These are phyloP conservation scores for Sarotherodon lohbergeri DNA, from an alignment of 2,113 vertebrate genomes.

Conservation along the genomic window DNA sequence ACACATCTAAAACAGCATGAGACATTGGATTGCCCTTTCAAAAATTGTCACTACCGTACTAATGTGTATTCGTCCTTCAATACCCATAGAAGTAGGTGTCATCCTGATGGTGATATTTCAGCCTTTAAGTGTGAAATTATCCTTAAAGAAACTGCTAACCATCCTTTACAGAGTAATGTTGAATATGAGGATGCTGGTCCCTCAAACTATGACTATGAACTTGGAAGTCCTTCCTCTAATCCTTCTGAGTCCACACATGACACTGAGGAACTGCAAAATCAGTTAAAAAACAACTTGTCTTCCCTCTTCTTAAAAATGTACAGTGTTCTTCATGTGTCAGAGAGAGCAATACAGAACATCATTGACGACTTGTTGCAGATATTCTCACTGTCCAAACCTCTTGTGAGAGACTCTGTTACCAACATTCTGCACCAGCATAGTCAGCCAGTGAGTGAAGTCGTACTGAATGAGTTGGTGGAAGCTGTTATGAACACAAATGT, in stretches of 20 bases:
- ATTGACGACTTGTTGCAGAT: neutral
- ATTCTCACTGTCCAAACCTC: neutral
- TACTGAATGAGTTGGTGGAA: neutral
- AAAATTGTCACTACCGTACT: neutral
- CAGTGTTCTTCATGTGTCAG: conserved; percentile 11
- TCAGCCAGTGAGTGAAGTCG: neutral
- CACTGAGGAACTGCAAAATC: neutral
- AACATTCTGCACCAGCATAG: neutral
- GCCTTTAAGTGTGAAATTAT: neutral
- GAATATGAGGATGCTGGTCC: neutral
- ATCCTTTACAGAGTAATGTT: neutral
- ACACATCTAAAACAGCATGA: neutral
- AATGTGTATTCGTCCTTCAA: conserved; percentile 16
- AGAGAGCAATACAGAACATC: conserved; percentile 4
- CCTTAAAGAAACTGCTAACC: neutral
- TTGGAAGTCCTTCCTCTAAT: neutral
- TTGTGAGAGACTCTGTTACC: neutral
- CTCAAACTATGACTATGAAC: neutral
- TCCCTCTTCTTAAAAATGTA: conserved; percentile 18
- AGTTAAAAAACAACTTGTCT: neutral
- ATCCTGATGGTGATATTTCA: neutral
- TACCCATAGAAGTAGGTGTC: neutral
- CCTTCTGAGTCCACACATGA: neutral
- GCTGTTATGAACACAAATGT: neutral
- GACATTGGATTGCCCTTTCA: conserved; percentile 11